Percentiles rank a stretch among this genome's conserved stretches.
Conservation (phyloP, 2,888 invertebrate genomes). For the Pteria penguin region DNA sequence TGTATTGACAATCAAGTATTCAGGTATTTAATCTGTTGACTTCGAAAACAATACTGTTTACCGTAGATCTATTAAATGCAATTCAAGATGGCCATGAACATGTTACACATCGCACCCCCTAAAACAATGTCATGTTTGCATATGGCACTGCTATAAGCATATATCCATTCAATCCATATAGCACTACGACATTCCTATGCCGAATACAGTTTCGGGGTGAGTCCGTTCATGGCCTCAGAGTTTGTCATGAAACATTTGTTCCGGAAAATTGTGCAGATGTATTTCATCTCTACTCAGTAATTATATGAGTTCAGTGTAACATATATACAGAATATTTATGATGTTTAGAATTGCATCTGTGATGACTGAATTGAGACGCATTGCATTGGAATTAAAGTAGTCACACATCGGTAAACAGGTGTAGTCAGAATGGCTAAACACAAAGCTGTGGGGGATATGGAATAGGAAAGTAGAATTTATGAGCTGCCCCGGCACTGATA, state of each 20-base stretch:
- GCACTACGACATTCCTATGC: not conserved
- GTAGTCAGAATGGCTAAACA: not conserved
- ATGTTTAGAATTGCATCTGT: not conserved
- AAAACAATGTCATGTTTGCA: too few relatives aligned
- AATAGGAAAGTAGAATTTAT: not conserved
- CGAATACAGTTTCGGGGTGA: not conserved
- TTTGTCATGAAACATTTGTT: constrained; percentile 20
- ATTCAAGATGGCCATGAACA: too few relatives aligned
- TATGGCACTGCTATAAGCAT: too few relatives aligned
- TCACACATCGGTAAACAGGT: not conserved
- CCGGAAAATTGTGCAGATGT: constrained; percentile 30
- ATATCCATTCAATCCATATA: too few relatives aligned
- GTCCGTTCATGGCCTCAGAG: not conserved
- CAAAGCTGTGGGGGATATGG: not conserved
- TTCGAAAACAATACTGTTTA: too few relatives aligned
- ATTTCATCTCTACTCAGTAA: not conserved
- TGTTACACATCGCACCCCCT: too few relatives aligned
- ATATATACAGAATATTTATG: not conserved
- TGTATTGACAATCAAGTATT: too few relatives aligned
- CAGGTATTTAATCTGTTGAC: too few relatives aligned
- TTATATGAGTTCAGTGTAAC: not conserved
- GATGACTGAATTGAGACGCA: not conserved
- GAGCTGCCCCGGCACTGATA: not conserved
- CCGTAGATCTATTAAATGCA: too few relatives aligned
- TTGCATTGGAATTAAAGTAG: not conserved